Base-by-base conservation (phyloP, 2,797 vertebrate species). In the Protosalanx chinensis region DNA sequence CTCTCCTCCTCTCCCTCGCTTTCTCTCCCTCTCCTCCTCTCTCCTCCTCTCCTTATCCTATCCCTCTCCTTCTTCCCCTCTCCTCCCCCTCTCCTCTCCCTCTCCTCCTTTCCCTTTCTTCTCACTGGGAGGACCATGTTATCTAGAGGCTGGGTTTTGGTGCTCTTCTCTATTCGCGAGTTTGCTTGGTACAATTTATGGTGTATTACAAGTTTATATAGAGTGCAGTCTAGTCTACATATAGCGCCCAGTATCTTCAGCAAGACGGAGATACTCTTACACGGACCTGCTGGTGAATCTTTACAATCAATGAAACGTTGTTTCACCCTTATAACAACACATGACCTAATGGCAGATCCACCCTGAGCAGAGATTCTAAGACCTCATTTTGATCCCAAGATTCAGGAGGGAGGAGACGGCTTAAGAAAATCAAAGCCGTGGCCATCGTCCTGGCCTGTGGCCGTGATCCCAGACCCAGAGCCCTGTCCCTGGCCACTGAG, bases 141-240 rank as follows among this genome's bases (percentile, higher is more conserved):
- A 71, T 72, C 63, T 72, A 67, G 71, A 68, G 82, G 82, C 70
- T 46, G 41, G 78, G 71, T 83, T 75, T 80, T 75, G 73, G 72
- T 86, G 84, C 77, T 80, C 85, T 81, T 82, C 79, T 83, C 84
- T 89, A 86, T 90, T 90, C 88, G 88, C 84, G 73, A 79, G 77
- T 88, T 88, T 85, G 77, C 80, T 78, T 86, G 78, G 35, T 69
- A 88, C 88, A 88, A 92, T 92, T 91, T 86, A 91, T 91, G 85
- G 71, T 78, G 80, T 82, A 79, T 87, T 75, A 78, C 18, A 3
- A 56, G 75, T 80, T 72, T 79, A 79, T 83, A 80, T 80, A 72
- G 75, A 72, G 67, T 75, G 77, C 83, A 75, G 80, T 77, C 74
- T 72, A 70, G 68, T 70, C 87, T 90, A 89, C 90, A 90, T 86